Conservation (phyloP, 2,888 invertebrate genomes). For the Nephrotoma appendiculata region DNA sequence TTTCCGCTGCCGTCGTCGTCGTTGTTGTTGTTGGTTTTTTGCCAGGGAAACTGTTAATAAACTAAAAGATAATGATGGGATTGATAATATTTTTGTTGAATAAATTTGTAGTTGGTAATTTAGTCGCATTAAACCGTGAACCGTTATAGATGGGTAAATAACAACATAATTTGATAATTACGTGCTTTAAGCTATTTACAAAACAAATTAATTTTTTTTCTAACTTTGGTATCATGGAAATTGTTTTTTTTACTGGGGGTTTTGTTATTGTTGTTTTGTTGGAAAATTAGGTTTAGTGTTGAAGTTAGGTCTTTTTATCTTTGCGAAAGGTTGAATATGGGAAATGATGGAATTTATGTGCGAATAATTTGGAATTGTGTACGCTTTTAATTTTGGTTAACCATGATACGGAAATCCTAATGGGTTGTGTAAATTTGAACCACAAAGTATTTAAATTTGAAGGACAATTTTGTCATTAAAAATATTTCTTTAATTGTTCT, state of each 20-base stretch:
- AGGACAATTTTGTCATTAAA: too few relatives aligned
- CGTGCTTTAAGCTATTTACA: not conserved
- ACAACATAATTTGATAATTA: not conserved
- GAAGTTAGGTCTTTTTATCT: not conserved
- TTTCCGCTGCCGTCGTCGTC: not conserved
- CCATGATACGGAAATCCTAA: not conserved
- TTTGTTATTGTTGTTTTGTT: not conserved
- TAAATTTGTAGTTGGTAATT: not conserved
- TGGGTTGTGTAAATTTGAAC: too few relatives aligned
- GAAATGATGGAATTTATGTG: not conserved
- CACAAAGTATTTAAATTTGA: too few relatives aligned
- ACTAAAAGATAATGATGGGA: not conserved
- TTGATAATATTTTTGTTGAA: not conserved
- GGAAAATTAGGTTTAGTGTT: not conserved
- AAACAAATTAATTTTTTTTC: not conserved
- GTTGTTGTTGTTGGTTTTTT: not conserved
- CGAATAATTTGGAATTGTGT: not conserved
- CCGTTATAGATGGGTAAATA: not conserved
- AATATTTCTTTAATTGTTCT: too few relatives aligned
- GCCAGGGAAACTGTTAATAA: not conserved
- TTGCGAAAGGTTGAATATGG: not conserved
- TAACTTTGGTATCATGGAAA: not conserved
- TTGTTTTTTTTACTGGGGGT: not conserved
- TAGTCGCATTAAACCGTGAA: not conserved
- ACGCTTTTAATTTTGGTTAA: not conserved